phyloP scores from a whole-genome alignment of 2,888 invertebrate genomes.

The Ichneumon xanthorius region DNA sequence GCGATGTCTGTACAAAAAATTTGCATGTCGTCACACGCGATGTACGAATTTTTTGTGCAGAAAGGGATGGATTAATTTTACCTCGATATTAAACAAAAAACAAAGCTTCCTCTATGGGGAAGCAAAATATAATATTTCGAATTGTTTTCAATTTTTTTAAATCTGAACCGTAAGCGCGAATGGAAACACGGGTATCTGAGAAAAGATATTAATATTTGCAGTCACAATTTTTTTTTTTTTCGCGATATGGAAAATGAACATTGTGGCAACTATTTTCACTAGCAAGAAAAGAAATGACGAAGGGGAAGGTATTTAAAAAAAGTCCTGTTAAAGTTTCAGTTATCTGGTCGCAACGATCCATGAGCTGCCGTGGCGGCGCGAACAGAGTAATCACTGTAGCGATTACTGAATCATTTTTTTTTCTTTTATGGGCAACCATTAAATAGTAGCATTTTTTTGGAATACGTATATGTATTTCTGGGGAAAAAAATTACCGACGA shows the following conservation, averaged over 20 bases:
- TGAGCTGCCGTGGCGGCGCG: not conserved
- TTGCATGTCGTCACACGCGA: no score
- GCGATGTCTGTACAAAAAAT: no score
- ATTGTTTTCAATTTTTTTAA: not conserved
- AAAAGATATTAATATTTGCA: no score
- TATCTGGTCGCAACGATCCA: not conserved
- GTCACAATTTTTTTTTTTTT: no score
- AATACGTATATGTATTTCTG: not conserved
- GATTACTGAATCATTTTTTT: not conserved
- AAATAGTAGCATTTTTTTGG: not conserved
- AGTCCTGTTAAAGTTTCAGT: constrained; percentile 12
- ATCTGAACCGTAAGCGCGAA: no score
- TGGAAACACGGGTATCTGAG: no score
- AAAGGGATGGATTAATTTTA: no score
- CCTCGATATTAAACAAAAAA: no score
- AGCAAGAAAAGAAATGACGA: not conserved
- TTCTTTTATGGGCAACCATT: not conserved
- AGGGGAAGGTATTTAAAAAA: not conserved
- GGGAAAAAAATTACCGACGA: not conserved
- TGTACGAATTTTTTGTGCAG: no score
- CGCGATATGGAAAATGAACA: not conserved
- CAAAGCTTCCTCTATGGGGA: no score
- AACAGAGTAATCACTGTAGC: not conserved
- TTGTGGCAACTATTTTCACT: no score
- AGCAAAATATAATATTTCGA: not conserved